Base-by-base conservation (phyloP, 2,797 vertebrate species). In the Octomys mimax region DNA sequence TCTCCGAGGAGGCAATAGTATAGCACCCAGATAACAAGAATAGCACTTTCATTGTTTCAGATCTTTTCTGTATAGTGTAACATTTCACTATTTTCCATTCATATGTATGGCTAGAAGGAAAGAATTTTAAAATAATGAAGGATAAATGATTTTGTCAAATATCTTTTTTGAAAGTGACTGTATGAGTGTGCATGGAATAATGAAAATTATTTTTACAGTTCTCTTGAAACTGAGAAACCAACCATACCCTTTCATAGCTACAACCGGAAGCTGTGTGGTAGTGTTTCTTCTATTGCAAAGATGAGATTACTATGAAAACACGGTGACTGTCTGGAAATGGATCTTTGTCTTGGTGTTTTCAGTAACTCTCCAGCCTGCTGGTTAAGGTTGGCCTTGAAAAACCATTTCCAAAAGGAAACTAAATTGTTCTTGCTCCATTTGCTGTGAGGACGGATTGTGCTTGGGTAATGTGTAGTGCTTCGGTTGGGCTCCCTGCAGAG, bases 111-210 rank as follows among this genome's bases (percentile, higher is more conserved):
- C n/a, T 66, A 71, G 31, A 92, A 49, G 59, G 61, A 88, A 78
- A 87, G 28, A 78, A 9, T 57, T 83, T 89, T 94, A 75, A 79
- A 93, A 83, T 68, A 93, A 88, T 62, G 42, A 62, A 22, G 22
- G 19, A 3, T 36, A 64, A 82, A 57, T 87, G 33, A 78, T 92
- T 95, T 92, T 81, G 77, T 66, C 13, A 87, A 39, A 71, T 71
- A 70, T 75, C 64, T 12, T 87, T 62, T 16, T 84, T 89, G 66
- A 92, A 89, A 61, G 46, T 85, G 80, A 70, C n/a, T 66, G 1
- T 31, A 21, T 14, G 2, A 85, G 39, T 80, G 28, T 66, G 31
- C 66, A 54, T 90, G 82, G 91, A 80, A 89, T 26, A 71, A 54
- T 87, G 57, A 79, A 80, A 80, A 73, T 33, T 36, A 24, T 86